Percentiles rank a stretch among this genome's conserved stretches.
Evolutionary conservation across 2,888 invertebrate genomes (phyloP).

Genomic region (Tetranychus piercei): DNA sequence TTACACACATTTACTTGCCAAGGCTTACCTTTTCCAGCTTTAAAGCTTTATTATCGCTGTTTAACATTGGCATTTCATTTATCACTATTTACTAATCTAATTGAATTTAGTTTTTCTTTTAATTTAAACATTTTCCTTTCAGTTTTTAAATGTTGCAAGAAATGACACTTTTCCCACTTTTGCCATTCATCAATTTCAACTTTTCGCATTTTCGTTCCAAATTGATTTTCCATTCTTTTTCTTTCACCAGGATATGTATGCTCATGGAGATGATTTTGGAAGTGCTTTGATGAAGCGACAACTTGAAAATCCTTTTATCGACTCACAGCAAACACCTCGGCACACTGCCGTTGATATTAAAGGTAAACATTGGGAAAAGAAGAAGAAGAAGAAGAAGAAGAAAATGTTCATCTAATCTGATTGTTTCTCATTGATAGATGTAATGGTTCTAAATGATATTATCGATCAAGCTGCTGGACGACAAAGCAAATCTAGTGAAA

Average conservation of each 20-base stretch:
- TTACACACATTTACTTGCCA: no score
- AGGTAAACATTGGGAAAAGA: conserved; percentile 40
- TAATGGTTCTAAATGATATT: conserved; percentile 89
- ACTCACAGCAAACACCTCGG: conserved; percentile 45
- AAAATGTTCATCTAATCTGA: conserved; percentile 8
- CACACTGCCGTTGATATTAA: conserved; percentile 84
- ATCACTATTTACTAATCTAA: no score
- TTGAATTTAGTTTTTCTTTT: no score
- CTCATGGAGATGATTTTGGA: conserved; percentile 49
- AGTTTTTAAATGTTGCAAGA: no score
- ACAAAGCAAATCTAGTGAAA: conserved; percentile 46
- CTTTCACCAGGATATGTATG: conserved; percentile 23
- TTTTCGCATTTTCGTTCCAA: no score
- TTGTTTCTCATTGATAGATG: conserved; percentile 46
- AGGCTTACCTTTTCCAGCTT: no score
- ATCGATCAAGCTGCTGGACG: conserved; percentile 58
- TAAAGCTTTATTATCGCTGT: no score
- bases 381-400: not conserved
- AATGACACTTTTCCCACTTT: no score
- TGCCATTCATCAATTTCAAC: no score
- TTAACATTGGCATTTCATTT: no score
- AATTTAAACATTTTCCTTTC: no score
- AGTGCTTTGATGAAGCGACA: conserved; percentile 52
- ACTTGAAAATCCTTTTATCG: conserved; percentile 73
- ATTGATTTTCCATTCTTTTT: no score